These are phyloP conservation scores for Cabera pusaria DNA, from an alignment of 2,888 invertebrate species.

Conservation along the genomic window DNA sequence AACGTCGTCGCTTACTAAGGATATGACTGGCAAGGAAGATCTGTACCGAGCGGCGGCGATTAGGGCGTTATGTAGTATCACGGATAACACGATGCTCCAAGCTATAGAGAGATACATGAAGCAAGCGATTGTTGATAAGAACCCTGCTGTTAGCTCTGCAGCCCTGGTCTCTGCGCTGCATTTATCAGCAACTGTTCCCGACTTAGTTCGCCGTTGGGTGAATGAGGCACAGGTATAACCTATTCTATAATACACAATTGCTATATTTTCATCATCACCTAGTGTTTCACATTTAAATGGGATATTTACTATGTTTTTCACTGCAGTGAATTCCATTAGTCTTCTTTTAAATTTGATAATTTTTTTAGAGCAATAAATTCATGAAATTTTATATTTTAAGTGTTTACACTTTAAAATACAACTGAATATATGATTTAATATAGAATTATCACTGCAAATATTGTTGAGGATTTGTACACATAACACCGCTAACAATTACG, in stretches of 20 bases:
- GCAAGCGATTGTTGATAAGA: constrained; percentile 99
- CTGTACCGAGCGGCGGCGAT: constrained; percentile 96
- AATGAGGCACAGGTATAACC: constrained; percentile 94
- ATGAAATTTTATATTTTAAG: too few species aligned
- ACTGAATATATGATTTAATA: too few species aligned
- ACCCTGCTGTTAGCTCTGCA: constrained; percentile 97
- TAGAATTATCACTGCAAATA: too few species aligned
- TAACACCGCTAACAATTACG: too few species aligned
- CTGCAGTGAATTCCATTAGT: too few species aligned
- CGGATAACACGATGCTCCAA: constrained; percentile 96
- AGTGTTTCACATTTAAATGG: too few species aligned
- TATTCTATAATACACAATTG: constrained; percentile 58
- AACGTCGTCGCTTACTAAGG: constrained; percentile 97
- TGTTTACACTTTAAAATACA: too few species aligned
- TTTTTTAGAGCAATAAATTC: too few species aligned
- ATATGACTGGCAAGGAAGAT: constrained; percentile 98
- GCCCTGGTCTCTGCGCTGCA: constrained; percentile 96
- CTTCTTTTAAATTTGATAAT: too few species aligned
- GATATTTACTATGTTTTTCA: too few species aligned
- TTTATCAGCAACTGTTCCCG: constrained; percentile 90
- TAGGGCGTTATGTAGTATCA: constrained; percentile 97
- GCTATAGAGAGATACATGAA: constrained; percentile 99
- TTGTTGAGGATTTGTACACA: too few species aligned
- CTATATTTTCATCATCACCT: neutral
- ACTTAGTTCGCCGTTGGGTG: constrained; percentile 98